A percentile compares a stretch with the other conserved stretches of the same genome.
phyloP scores from a whole-genome alignment of 1,140 invertebrate genomes.

The Pogonomyrmex barbatus region DNA sequence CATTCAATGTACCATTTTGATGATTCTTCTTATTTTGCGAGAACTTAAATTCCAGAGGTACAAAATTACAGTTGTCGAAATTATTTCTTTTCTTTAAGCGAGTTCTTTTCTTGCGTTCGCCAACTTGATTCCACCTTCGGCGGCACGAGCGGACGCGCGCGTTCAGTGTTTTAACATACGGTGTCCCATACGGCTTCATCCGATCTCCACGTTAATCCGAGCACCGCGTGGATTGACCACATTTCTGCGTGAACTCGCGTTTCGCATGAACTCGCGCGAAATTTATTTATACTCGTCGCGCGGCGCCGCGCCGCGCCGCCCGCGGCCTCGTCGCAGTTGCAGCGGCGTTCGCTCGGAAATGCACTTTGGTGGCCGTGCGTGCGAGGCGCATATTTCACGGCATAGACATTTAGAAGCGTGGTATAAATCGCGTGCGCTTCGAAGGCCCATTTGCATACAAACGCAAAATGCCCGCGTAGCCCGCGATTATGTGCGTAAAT shows the following conservation, averaged over 20 bases:
- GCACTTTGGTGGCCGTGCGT: slow-evolving; percentile 25
- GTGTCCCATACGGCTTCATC: background rate
- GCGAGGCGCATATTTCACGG: slow-evolving; percentile 52
- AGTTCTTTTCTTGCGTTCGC: too few species aligned
- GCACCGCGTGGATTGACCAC: slow-evolving; percentile 21
- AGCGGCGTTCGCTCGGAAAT: slow-evolving; percentile 32
- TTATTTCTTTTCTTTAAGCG: too few species aligned
- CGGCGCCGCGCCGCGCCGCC: background rate
- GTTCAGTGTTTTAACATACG: background rate
- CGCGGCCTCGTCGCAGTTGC: background rate
- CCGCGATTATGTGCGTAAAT: slow-evolving; percentile 54
- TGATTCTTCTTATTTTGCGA: too few species aligned
- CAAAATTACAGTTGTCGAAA: too few species aligned
- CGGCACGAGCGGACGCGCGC: background rate
- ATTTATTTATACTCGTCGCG: slow-evolving; percentile 52
- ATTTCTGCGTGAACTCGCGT: slow-evolving; percentile 18
- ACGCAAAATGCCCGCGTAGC: slow-evolving; percentile 13
- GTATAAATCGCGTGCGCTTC: slow-evolving; percentile 33
- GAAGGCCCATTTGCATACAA: slow-evolving; percentile 48
- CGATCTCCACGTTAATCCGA: slow-evolving; percentile 33
- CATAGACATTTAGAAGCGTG: slow-evolving; percentile 48
- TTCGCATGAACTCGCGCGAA: slow-evolving; percentile 29
- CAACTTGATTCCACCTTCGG: background rate
- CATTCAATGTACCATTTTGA: too few species aligned
- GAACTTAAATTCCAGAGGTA: too few species aligned